Evolutionary conservation across 1,140 invertebrate genomes (phyloP).

Genomic region (Harpegnathos saltator): DNA sequence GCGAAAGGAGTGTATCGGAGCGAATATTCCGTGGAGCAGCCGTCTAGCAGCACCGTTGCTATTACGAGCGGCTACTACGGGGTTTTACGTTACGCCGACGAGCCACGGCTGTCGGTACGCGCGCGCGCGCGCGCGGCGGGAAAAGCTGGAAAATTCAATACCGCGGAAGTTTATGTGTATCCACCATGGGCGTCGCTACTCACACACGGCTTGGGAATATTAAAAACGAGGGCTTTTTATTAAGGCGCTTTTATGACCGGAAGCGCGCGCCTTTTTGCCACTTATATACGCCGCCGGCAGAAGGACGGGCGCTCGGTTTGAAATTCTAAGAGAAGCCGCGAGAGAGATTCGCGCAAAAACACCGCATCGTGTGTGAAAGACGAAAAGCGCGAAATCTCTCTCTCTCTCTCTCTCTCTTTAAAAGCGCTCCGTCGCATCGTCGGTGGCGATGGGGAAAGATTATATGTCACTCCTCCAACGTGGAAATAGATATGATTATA

Average conservation of each 20-base stretch:
- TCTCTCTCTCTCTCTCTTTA: no score
- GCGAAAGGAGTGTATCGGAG: not conserved
- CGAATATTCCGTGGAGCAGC: no score
- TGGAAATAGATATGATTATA: no score
- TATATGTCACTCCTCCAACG: no score
- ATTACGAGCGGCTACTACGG: not conserved
- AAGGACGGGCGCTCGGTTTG: conserved; percentile 3
- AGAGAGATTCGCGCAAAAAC: not conserved
- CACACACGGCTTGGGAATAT: conserved; percentile 71
- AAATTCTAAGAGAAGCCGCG: conserved; percentile 21
- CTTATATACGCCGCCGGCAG: conserved; percentile 41
- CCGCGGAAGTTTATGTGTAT: conserved; percentile 76
- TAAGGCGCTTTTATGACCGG: conserved; percentile 75
- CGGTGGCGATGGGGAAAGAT: conserved; percentile 3
- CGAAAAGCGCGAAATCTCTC: not conserved
- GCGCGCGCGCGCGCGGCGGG: no score
- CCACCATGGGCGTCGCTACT: conserved; percentile 55
- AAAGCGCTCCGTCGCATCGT: no score
- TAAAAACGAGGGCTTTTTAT: conserved; percentile 80
- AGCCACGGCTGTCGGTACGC: conserved; percentile 36
- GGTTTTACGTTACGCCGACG: conserved; percentile 54
- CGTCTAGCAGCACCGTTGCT: no score
- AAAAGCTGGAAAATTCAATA: conserved; percentile 78
- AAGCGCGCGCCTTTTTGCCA: conserved; percentile 66
- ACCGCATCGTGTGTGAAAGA: not conserved